phyloP scores from a whole-genome alignment of 2,888 invertebrate species.

The Epicampocera succincta region DNA sequence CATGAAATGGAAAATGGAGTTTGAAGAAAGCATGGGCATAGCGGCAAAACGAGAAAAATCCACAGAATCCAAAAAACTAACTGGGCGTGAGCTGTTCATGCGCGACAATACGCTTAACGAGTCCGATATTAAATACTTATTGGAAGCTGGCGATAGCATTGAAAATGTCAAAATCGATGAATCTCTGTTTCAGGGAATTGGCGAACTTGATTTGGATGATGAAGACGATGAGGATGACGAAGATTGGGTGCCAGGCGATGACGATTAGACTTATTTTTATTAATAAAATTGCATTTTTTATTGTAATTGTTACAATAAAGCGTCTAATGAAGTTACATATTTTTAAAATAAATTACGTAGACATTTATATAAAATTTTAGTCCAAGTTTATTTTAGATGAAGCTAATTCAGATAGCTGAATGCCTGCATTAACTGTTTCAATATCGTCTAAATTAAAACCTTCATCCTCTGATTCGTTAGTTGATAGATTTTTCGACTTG shows the following conservation, averaged over 20 bases:
- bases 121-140: constrained; percentile 97
- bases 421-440: constrained; percentile 79
- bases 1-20: constrained; percentile 94
- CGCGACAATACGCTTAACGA: constrained; percentile 95
- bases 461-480: constrained; percentile 82
- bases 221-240: constrained; percentile 82
- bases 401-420: constrained; percentile 75
- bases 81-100: constrained; percentile 96
- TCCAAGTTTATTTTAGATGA: constrained; percentile 73
- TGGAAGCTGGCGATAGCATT: constrained; percentile 87
- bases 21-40: constrained; percentile 94
- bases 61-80: constrained; percentile 90
- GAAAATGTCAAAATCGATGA: constrained; percentile 93
- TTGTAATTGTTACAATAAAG: background rate
- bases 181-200: constrained; percentile 94
- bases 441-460: constrained; percentile 90
- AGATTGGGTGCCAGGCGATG: constrained; percentile 83
- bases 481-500: constrained; percentile 22
- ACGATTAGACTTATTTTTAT: constrained; percentile 59
- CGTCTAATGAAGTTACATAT: background rate
- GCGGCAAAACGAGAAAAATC: constrained; percentile 87
- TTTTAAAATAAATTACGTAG: background rate
- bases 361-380: constrained; percentile 58
- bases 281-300: constrained; percentile 42
- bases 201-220: constrained; percentile 86